These are phyloP conservation scores for Linepithema humile DNA, from an alignment of 1,140 invertebrate genomes.

Conservation along the genomic window DNA sequence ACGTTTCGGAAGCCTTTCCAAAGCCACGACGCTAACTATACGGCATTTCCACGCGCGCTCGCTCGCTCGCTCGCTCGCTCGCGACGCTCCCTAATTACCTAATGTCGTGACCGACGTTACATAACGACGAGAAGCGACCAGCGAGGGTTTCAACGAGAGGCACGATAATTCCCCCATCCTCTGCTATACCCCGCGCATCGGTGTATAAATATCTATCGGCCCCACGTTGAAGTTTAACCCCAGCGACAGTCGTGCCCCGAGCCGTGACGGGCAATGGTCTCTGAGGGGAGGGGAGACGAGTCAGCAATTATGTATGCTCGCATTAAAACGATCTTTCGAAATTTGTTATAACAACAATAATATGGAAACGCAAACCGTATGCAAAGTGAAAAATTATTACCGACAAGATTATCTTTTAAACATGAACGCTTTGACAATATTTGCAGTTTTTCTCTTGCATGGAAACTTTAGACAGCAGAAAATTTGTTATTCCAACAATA, in stretches of 20 bases:
- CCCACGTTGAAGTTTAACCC: slow-evolving; percentile 65
- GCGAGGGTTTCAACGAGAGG: slow-evolving; percentile 69
- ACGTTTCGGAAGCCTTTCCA: slow-evolving; percentile 60
- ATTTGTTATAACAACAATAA: neutral
- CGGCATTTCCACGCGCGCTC: slow-evolving; percentile 42
- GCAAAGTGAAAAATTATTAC: neutral
- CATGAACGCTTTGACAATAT: neutral
- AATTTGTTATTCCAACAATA: no score
- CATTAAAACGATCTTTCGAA: neutral
- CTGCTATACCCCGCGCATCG: slow-evolving; percentile 29
- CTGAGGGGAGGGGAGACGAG: neutral
- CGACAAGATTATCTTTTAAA: neutral
- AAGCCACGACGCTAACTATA: slow-evolving; percentile 14
- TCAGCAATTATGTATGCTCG: slow-evolving; percentile 12
- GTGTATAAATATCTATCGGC: slow-evolving; percentile 67
- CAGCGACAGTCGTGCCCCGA: slow-evolving; percentile 1
- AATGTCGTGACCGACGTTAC: slow-evolving; percentile 62
- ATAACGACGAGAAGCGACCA: slow-evolving; percentile 57
- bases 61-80: neutral
- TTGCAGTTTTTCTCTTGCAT: no score
- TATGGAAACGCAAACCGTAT: neutral
- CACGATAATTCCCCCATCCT: slow-evolving; percentile 64
- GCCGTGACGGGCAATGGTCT: slow-evolving; percentile 23
- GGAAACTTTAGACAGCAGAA: no score
- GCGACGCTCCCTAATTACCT: slow-evolving; percentile 65